phyloP scores from a whole-genome alignment of 1,140 invertebrate genomes.

The Agrypnia vestita region DNA sequence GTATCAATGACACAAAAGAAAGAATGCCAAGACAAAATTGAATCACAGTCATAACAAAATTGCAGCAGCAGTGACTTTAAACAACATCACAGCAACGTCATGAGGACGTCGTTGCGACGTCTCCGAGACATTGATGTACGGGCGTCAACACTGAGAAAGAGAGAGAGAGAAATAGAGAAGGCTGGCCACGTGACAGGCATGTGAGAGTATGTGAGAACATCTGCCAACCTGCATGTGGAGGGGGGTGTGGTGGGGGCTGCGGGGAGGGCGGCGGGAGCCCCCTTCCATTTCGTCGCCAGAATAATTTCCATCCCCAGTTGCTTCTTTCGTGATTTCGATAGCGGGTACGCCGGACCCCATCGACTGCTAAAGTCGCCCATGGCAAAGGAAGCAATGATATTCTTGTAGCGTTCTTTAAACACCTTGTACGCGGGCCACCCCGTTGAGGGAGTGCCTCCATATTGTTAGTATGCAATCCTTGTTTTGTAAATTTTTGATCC shows the following conservation, averaged over 20 bases:
- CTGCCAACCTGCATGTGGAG: slow-evolving; percentile 71
- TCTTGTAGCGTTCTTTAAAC: slow-evolving; percentile 21
- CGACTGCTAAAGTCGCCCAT: slow-evolving; percentile 40
- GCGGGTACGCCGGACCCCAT: slow-evolving; percentile 71
- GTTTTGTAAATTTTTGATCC: no score
- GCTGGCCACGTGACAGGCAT: not conserved
- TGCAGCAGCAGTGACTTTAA: not conserved
- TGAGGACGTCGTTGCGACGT: not conserved
- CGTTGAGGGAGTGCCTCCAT: not conserved
- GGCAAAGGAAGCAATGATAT: slow-evolving; percentile 38
- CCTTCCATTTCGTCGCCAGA: slow-evolving; percentile 72
- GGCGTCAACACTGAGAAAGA: slow-evolving; percentile 64
- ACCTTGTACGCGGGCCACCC: not conserved
- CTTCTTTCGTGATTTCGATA: slow-evolving; percentile 92
- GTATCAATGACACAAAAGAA: no score
- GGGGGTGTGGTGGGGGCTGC: slow-evolving; percentile 66
- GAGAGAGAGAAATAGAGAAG: slow-evolving; percentile 62
- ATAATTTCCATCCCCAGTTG: slow-evolving; percentile 69
- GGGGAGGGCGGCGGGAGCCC: slow-evolving; percentile 61
- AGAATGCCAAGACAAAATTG: not conserved
- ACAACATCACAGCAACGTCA: not conserved
- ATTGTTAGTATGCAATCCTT: not conserved
- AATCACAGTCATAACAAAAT: not conserved
- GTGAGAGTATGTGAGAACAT: slow-evolving; percentile 59
- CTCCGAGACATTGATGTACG: slow-evolving; percentile 65